These are phyloP conservation scores for Parapsyche elsis DNA, from an alignment of 1,140 invertebrate genomes.

Conservation along the genomic window DNA sequence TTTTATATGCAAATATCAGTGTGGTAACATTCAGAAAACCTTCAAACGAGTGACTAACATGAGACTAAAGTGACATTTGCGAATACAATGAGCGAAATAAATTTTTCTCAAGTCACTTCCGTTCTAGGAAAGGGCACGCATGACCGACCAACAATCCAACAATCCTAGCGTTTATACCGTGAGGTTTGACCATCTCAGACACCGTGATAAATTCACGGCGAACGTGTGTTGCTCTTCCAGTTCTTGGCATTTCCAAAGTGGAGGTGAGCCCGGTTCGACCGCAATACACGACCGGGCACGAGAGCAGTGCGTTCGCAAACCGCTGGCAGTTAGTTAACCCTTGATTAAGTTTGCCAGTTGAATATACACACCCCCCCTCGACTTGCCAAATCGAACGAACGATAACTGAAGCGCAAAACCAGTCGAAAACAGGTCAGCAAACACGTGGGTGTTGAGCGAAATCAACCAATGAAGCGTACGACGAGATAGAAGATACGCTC, in stretches of 20 bases:
- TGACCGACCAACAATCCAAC: too few species aligned
- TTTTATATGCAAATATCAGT: neutral
- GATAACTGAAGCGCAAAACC: slow-evolving; percentile 19
- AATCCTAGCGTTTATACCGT: neutral
- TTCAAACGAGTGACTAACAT: slow-evolving; percentile 6
- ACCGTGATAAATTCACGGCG: slow-evolving; percentile 23
- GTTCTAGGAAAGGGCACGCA: neutral
- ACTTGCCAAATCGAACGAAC: neutral
- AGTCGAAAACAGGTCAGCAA: neutral
- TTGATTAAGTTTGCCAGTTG: neutral
- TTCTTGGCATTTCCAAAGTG: slow-evolving; percentile 24
- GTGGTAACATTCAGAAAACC: neutral
- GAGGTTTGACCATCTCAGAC: neutral
- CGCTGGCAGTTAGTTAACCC: slow-evolving; percentile 32
- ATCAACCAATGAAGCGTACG: slow-evolving; percentile 21
- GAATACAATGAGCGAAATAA: neutral
- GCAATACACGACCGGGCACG: slow-evolving; percentile 15
- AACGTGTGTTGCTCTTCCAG: slow-evolving; percentile 12
- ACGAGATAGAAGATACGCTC: neutral
- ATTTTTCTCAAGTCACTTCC: slow-evolving; percentile 14
- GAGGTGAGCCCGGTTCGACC: neutral
- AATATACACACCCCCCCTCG: neutral
- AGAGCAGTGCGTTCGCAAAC: slow-evolving; percentile 34
- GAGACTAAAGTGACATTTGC: neutral
- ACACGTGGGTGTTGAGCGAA: neutral